Conservation (phyloP, 2,797 vertebrate genomes). For the Tapirus indicus region DNA sequence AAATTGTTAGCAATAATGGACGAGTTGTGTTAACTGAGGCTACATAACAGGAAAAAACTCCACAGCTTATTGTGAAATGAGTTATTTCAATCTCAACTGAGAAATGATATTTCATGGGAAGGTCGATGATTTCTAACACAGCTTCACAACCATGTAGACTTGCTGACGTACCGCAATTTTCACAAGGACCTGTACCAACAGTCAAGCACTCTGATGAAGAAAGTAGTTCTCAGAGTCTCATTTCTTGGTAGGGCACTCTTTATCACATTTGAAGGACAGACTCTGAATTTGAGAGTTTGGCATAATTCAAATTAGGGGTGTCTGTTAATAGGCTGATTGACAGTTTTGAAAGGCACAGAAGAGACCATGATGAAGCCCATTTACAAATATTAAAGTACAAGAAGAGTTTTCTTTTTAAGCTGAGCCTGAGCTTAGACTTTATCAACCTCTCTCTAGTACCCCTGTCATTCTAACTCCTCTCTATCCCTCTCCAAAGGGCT, state of each 20-base stretch:
- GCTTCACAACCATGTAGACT: neutral
- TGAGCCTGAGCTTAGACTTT: neutral
- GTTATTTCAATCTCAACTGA: neutral
- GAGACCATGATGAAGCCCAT: neutral
- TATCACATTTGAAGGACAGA: neutral
- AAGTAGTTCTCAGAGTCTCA: neutral
- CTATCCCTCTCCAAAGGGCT: neutral
- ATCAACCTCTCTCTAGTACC: too few relatives aligned
- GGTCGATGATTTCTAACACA: neutral
- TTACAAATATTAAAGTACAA: neutral
- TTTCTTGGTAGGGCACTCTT: neutral
- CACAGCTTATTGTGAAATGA: neutral
- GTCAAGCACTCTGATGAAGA: neutral
- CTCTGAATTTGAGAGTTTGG: neutral
- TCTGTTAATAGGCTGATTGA: neutral
- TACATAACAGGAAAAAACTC: constrained; percentile 14
- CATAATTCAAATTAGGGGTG: neutral
- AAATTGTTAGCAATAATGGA: neutral
- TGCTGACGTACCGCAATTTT: neutral
- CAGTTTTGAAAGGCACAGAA: neutral
- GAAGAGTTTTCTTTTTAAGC: neutral
- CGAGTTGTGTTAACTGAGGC: neutral
- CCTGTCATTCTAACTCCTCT: neutral
- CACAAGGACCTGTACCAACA: neutral
- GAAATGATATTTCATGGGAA: neutral